phyloP scores from a whole-genome alignment of 2,888 invertebrate genomes.

The Andrena praecox region DNA sequence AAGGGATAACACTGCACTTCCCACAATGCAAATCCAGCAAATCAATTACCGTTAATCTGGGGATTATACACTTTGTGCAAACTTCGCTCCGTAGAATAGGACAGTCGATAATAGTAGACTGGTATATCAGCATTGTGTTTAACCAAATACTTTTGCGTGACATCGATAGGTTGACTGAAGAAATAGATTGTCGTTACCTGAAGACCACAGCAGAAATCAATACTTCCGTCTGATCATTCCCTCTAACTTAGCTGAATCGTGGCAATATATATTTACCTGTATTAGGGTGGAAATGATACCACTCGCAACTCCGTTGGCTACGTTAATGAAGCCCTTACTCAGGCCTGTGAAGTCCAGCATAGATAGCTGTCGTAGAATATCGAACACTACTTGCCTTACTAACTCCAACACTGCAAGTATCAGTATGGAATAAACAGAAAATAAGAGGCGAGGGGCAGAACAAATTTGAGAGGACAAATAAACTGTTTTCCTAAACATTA shows the following conservation, averaged over 20 bases:
- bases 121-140: constrained; percentile 28
- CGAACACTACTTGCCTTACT: too few relatives aligned
- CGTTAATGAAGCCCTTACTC: too few relatives aligned
- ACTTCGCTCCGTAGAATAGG: constrained; percentile 58
- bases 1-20: background rate
- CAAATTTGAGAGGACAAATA: too few relatives aligned
- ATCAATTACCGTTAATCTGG: constrained; percentile 88
- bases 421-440: too few relatives aligned
- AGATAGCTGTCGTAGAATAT: too few relatives aligned
- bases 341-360: too few relatives aligned
- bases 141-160: constrained; percentile 64
- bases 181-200: constrained; percentile 58
- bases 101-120: constrained; percentile 71
- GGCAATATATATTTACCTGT: background rate
- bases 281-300: background rate
- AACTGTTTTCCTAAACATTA: background rate
- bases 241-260: background rate
- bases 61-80: constrained; percentile 85
- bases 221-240: background rate
- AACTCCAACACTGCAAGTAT: too few relatives aligned
- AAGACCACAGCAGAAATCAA: background rate
- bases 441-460: too few relatives aligned
- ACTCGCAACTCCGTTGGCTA: too few relatives aligned
- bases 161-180: constrained; percentile 66
- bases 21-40: constrained; percentile 85